phyloP scores from a whole-genome alignment of 2,888 invertebrate species.

The Salpingus planirostris region DNA sequence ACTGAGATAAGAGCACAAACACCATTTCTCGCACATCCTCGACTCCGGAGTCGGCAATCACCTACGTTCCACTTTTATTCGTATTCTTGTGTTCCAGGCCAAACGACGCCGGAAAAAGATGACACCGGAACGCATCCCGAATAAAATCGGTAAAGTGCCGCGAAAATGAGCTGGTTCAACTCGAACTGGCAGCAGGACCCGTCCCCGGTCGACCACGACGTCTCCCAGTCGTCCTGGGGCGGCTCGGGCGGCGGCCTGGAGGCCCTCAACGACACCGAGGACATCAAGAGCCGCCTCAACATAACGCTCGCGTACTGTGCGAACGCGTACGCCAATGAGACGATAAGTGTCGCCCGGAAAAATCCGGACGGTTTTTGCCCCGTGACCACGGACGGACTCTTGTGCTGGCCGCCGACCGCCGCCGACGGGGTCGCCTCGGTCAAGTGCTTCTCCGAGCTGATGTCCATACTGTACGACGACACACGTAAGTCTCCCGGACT shows the following conservation, averaged over 20 bases:
- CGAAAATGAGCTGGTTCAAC: constrained; percentile 12
- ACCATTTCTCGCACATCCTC: constrained; percentile 2
- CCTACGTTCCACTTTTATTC: too few species aligned
- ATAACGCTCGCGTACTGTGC: constrained; percentile 22
- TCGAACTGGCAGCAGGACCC: constrained; percentile 15
- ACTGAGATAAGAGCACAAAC: constrained; percentile 10
- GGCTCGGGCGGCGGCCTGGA: background rate
- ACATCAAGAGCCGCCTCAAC: constrained; percentile 17
- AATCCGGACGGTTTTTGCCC: constrained; percentile 46
- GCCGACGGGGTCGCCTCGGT: constrained; percentile 60
- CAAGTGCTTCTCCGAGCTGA: constrained; percentile 70
- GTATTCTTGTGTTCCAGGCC: constrained; percentile 8
- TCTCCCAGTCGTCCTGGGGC: constrained; percentile 1
- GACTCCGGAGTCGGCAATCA: too few species aligned
- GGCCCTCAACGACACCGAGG: constrained; percentile 17
- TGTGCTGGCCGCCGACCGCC: constrained; percentile 78
- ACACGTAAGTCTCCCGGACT: constrained; percentile 74
- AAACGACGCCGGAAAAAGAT: constrained; percentile 2
- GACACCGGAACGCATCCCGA: constrained; percentile 1
- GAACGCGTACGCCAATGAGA: constrained; percentile 21
- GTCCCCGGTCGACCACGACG: constrained; percentile 12
- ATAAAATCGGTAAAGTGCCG: constrained; percentile 1
- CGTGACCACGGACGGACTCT: constrained; percentile 63
- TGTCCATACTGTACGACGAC: constrained; percentile 70
- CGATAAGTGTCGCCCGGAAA: constrained; percentile 15